Percentiles rank a stretch among this genome's conserved stretches.
Evolutionary conservation across 2,113 vertebrate species (phyloP).

Genomic region (Trichomycterus rosablanca): DNA sequence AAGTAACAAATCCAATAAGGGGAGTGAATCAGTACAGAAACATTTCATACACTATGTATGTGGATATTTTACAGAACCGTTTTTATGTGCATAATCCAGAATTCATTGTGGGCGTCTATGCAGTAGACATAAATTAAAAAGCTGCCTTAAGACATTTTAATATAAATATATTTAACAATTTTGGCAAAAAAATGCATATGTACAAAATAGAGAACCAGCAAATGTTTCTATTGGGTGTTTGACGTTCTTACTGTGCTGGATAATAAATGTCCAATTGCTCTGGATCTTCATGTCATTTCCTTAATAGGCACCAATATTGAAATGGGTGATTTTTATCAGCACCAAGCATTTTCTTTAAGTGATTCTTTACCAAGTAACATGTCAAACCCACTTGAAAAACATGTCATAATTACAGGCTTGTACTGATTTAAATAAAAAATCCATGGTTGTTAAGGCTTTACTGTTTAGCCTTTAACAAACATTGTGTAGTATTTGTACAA

Average conservation of each 20-base stretch:
- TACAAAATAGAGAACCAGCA: slow-evolving; percentile 71
- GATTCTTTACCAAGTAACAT: slow-evolving; percentile 38
- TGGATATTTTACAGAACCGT: slow-evolving; percentile 83
- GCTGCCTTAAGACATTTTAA: slow-evolving; percentile 77
- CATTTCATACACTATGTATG: slow-evolving; percentile 87
- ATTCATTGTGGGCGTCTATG: slow-evolving; percentile 52
- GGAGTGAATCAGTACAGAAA: slow-evolving; percentile 81
- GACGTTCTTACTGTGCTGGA: slow-evolving; percentile 63
- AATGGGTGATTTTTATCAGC: slow-evolving; percentile 26
- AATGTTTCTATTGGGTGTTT: slow-evolving; percentile 64
- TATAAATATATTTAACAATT: slow-evolving; percentile 78
- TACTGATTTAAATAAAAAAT: slow-evolving; percentile 35
- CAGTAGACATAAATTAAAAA: slow-evolving; percentile 54
- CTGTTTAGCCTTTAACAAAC: not conserved
- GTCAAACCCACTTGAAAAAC: slow-evolving; percentile 63
- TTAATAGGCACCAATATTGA: slow-evolving; percentile 38
- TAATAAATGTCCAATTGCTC: slow-evolving; percentile 53
- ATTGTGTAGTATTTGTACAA: slow-evolving; percentile 13
- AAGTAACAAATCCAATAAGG: slow-evolving; percentile 69
- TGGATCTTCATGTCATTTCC: slow-evolving; percentile 60
- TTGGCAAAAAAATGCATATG: slow-evolving; percentile 76
- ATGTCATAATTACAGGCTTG: slow-evolving; percentile 68
- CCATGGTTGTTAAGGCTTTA: too few species aligned
- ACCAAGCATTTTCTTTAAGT: slow-evolving; percentile 24
- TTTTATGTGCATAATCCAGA: slow-evolving; percentile 46